A percentile compares a stretch with the other conserved stretches of the same genome.
Conservation (phyloP, 1,140 invertebrate species). For the Probaryconus sp. region DNA sequence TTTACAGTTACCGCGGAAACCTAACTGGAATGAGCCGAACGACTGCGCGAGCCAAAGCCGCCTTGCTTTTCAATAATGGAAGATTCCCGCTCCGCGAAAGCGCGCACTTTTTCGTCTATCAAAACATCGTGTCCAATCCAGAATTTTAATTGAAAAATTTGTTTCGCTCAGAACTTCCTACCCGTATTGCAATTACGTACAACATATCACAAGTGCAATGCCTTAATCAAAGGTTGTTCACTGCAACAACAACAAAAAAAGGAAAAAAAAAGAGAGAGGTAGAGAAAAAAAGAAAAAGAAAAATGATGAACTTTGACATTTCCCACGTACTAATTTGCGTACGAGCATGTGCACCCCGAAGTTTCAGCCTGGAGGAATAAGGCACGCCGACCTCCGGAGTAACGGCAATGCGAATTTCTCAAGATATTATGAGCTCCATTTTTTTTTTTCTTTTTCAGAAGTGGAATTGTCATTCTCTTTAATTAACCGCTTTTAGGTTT, state of each 20-base stretch:
- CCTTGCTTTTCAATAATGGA: too few species aligned
- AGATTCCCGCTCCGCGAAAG: too few species aligned
- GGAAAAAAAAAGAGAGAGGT: too few species aligned
- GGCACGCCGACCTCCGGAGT: conserved; percentile 38
- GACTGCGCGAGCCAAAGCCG: too few species aligned
- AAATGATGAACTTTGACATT: conserved; percentile 37
- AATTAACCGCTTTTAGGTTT: neutral
- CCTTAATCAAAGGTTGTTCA: conserved; percentile 5
- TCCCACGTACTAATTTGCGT: conserved; percentile 62
- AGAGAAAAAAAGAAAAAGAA: too few species aligned
- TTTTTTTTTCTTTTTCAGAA: neutral
- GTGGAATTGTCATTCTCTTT: conserved; percentile 8
- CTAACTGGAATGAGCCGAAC: too few species aligned
- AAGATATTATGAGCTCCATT: conserved; percentile 25
- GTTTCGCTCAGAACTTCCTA: too few species aligned
- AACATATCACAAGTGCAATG: neutral
- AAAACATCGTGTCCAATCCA: too few species aligned
- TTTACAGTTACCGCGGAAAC: conserved; percentile 9
- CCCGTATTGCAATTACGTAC: too few species aligned
- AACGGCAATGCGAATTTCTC: conserved; percentile 46
- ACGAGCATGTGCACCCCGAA: conserved; percentile 21
- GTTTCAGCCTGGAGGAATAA: conserved; percentile 41
- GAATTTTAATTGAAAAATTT: too few species aligned
- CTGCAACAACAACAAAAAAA: too few species aligned
- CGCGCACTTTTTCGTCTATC: too few species aligned